These are phyloP conservation scores for Takifugu flavidus DNA, from an alignment of 2,113 vertebrate genomes.

Conservation along the genomic window DNA sequence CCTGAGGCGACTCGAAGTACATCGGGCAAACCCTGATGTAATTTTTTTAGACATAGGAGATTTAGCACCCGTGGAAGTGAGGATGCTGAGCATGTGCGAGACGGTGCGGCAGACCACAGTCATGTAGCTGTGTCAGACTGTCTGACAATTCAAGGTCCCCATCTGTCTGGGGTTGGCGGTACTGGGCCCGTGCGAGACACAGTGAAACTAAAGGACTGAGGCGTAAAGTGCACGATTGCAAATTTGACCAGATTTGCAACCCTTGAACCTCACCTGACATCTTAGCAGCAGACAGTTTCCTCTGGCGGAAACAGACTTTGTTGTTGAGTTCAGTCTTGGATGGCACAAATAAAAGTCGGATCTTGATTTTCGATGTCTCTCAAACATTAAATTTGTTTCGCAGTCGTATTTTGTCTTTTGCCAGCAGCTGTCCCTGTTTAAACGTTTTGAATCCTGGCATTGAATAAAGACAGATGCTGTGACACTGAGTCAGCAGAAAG, in stretches of 20 bases:
- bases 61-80: slow-evolving; percentile 19
- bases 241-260: background rate
- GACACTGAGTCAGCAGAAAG: slow-evolving; percentile 42
- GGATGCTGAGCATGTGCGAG: slow-evolving; percentile 47
- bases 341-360: background rate
- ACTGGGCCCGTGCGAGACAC: slow-evolving; percentile 17
- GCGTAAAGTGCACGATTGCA: slow-evolving; percentile 11
- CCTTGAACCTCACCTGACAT: too few species aligned
- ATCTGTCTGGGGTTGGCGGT: slow-evolving; percentile 30
- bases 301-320: too few species aligned
- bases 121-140: slow-evolving; percentile 54
- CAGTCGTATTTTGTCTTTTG: too few species aligned
- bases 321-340: too few species aligned
- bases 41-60: slow-evolving; percentile 40
- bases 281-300: too few species aligned
- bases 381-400: too few species aligned
- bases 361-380: background rate
- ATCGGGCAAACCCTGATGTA: slow-evolving; percentile 57
- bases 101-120: slow-evolving; percentile 61
- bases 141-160: slow-evolving; percentile 48
- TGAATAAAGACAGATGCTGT: slow-evolving; percentile 70
- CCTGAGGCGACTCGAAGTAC: slow-evolving; percentile 53
- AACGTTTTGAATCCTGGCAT: slow-evolving; percentile 36
- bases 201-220: slow-evolving; percentile 21
- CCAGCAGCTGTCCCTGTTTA: too few species aligned